phyloP scores from a whole-genome alignment of 2,797 vertebrate species.

The Spinibarbus caldwelli region DNA sequence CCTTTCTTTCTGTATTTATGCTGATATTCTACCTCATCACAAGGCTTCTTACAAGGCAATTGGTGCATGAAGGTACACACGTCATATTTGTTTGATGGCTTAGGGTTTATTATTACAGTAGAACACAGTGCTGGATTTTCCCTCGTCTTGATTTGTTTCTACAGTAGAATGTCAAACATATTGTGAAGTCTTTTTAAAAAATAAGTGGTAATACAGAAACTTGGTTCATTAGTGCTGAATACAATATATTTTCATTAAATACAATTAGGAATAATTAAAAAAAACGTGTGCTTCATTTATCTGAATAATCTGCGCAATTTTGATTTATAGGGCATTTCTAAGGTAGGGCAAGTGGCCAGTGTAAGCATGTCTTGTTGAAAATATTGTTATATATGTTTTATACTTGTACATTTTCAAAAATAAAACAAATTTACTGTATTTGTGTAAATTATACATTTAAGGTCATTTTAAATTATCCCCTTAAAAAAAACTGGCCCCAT shows the following conservation, averaged over 20 bases:
- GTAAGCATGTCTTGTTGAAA: neutral
- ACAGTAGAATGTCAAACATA: conserved; percentile 48
- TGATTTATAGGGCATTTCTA: neutral
- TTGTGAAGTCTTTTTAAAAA: conserved; percentile 1
- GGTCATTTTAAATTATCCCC: neutral
- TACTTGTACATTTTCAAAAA: neutral
- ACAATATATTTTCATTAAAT: conserved; percentile 12
- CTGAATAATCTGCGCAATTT: neutral
- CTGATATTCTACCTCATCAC: conserved; percentile 58
- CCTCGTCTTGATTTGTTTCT: conserved; percentile 55
- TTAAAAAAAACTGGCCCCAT: neutral
- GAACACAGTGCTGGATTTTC: conserved; percentile 65
- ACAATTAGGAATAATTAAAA: neutral
- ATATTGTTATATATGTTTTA: neutral
- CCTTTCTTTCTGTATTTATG: conserved; percentile 29
- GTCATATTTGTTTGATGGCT: conserved; percentile 69
- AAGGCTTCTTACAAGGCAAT: conserved; percentile 68
- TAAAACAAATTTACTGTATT: neutral
- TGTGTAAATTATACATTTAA: neutral
- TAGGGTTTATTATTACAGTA: conserved; percentile 70
- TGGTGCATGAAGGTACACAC: conserved; percentile 68
- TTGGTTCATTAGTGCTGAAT: neutral
- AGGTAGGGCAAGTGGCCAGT: neutral
- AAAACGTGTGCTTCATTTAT: neutral
- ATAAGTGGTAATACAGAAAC: conserved; percentile 17